Evolutionary conservation across 2,797 vertebrate genomes (phyloP).

Genomic region (Girardinus metallicus): DNA sequence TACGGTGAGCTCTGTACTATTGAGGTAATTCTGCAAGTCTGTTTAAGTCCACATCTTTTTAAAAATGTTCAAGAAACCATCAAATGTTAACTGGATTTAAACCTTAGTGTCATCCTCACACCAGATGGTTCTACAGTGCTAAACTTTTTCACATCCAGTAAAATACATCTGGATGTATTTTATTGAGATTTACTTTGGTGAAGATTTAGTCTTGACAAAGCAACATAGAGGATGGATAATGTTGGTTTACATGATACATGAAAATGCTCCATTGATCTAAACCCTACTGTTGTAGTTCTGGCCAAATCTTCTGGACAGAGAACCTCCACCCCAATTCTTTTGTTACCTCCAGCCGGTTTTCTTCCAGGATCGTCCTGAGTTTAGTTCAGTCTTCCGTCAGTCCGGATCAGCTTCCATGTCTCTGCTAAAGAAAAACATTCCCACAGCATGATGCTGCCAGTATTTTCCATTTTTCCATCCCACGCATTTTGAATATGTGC

Average conservation of each 20-base stretch:
- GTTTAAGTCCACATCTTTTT: not conserved
- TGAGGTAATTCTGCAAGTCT: not conserved
- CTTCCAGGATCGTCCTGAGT: too few species aligned
- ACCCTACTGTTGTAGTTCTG: not conserved
- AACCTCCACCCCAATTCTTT: not conserved
- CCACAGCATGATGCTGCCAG: not conserved
- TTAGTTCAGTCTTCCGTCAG: too few species aligned
- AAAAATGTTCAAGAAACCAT: not conserved
- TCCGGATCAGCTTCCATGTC: too few species aligned
- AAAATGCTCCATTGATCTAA: not conserved
- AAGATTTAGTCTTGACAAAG: not conserved
- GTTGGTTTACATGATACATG: not conserved
- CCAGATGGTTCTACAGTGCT: not conserved
- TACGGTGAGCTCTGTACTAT: not conserved
- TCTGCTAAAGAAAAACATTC: too few species aligned
- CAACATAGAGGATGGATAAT: not conserved
- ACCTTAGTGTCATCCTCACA: not conserved
- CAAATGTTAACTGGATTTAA: constrained; percentile 9
- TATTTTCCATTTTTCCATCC: not conserved
- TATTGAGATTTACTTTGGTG: not conserved
- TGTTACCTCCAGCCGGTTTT: too few species aligned
- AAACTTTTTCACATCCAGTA: not conserved
- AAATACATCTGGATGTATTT: not conserved
- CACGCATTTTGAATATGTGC: not conserved
- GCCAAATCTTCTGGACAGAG: not conserved